A percentile compares a stretch with the other conserved stretches of the same genome.
Evolutionary conservation across 2,797 vertebrate genomes (phyloP).

Genomic region (Nannoperca australis): DNA sequence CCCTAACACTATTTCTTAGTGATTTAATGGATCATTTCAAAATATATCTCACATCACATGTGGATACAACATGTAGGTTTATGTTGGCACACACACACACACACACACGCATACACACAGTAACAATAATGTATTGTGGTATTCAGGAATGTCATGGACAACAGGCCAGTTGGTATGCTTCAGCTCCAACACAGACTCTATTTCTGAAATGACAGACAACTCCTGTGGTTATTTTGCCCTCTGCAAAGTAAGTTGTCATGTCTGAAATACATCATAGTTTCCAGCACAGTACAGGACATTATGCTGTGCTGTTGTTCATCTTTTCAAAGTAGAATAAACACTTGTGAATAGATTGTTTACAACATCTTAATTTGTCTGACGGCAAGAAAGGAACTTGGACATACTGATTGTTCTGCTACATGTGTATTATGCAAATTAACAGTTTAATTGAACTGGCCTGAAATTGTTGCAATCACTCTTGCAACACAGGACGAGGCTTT

Average conservation of each 20-base stretch:
- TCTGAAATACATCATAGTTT: constrained; percentile 19
- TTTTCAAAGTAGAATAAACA: background rate
- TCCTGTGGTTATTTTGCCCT: constrained; percentile 54
- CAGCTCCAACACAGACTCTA: constrained; percentile 54
- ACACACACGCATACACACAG: background rate
- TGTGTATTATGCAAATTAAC: background rate
- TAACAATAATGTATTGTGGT: constrained; percentile 51
- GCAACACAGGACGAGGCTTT: background rate
- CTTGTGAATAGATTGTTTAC: background rate
- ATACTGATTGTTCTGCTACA: background rate
- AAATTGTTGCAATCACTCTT: background rate
- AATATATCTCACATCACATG: background rate
- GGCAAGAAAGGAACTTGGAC: background rate
- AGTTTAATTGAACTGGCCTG: background rate
- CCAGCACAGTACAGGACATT: background rate
- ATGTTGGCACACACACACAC: background rate
- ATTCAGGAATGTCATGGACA: constrained; percentile 58
- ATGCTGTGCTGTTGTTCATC: background rate
- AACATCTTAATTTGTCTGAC: background rate
- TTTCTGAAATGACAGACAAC: constrained; percentile 68
- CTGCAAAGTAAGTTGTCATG: constrained; percentile 21
- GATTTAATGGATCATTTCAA: background rate
- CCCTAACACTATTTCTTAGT: too few relatives aligned
- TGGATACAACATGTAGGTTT: background rate
- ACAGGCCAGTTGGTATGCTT: constrained; percentile 39